Evolutionary conservation across 2,888 invertebrate genomes (phyloP), one percentile per base, ranked within the genome.

Genomic region (Drepana falcataria): DNA sequence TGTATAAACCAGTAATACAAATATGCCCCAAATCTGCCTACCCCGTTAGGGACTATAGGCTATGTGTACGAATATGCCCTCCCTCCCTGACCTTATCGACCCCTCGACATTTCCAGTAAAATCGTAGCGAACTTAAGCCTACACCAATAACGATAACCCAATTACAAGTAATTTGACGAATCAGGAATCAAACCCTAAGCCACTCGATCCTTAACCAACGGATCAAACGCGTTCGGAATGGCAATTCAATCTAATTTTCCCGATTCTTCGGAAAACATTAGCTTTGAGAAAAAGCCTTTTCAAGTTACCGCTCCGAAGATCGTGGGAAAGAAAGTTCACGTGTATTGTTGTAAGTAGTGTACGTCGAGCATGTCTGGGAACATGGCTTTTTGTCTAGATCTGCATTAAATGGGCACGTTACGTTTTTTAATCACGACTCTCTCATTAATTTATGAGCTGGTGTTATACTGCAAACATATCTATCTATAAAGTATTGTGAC

Each of bases 251-350:
- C 49, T 41, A 51, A 41, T 41, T 41, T 51, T 33, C 40, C 51
- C 33, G 40, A 40, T 51, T 40, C 51, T 33, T 34, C 9, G 51
- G 33, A 40, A 51, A 51, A 51, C 51, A 51, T 51, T 51, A 40
- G 34, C 51, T 40, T 4, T 41, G 6, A 40, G 33, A 41, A 51
- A 49, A 49, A 51, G 21, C 34, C 33, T 34, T 34, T 51, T 51
- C 9, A 51, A 40, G 33, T 51, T 7, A 34, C 51, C 51, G 40
- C 40, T 44, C 9, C 7, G 44, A 9, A 44, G 6, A 44, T 9
- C 44, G 44, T 44, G 44, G 9, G 44, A 44, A 44, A 3, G 44
- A 44, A 44, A 44, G 44, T 44, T 9, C 21, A 21, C 21, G 21
- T 7, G 44, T 44, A 44, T 44, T 44, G 44, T 44, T 44, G 6